These are phyloP conservation scores for Noctua janthe DNA, from an alignment of 2,888 invertebrate species.

Conservation along the genomic window DNA sequence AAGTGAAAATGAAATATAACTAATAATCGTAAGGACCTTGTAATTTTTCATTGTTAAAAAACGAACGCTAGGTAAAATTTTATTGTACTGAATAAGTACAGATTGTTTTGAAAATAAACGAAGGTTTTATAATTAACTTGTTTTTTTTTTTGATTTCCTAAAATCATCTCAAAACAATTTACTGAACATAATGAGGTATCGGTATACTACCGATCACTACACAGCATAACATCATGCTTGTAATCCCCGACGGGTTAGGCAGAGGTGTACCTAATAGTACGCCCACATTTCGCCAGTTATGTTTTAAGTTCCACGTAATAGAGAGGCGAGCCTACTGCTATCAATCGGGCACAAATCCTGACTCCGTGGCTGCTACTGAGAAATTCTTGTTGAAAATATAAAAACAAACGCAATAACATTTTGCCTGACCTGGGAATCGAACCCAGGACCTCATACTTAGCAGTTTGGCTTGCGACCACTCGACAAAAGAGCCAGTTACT, in stretches of 20 bases:
- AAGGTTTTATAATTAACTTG: constrained; percentile 71
- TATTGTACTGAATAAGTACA: constrained; percentile 84
- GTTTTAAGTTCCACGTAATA: no score
- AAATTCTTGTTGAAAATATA: no score
- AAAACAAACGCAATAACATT: no score
- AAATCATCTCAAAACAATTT: background rate
- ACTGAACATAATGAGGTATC: background rate
- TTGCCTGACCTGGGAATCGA: no score
- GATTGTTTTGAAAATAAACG: constrained; percentile 86
- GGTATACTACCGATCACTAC: background rate
- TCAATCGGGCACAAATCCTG: no score
- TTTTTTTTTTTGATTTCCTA: constrained; percentile 37
- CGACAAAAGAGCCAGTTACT: background rate
- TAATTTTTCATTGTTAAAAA: constrained; percentile 83
- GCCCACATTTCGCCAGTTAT: no score
- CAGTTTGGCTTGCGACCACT: no score
- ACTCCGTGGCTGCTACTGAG: no score
- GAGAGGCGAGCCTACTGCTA: no score
- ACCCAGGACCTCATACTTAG: no score
- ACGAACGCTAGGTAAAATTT: constrained; percentile 80
- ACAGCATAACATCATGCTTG: background rate
- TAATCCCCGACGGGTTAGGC: no score
- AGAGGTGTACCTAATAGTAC: no score
- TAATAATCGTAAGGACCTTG: constrained; percentile 69
- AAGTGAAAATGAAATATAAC: constrained; percentile 59